Percentiles rank a stretch among this genome's conserved stretches.
Evolutionary conservation across 2,888 invertebrate genomes (phyloP).

Genomic region (Sympetrum striolatum): DNA sequence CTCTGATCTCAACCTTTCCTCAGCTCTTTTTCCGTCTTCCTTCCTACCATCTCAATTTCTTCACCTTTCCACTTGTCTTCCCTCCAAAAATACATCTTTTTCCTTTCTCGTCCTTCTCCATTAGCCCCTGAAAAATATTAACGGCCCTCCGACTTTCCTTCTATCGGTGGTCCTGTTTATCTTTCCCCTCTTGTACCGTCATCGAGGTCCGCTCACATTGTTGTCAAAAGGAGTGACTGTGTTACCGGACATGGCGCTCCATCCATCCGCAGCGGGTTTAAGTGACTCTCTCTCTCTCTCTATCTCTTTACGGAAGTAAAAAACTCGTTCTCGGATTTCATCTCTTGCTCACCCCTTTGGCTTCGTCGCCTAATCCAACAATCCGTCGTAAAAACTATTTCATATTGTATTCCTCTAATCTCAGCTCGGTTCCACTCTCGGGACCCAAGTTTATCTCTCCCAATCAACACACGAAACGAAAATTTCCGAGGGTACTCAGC

Average conservation of each 20-base stretch:
- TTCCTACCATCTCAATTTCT: not conserved
- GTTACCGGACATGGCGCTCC: not conserved
- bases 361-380: too few species aligned
- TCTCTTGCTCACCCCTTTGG: too few species aligned
- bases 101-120: not conserved
- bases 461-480: not conserved
- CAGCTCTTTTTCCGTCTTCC: not conserved
- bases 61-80: not conserved
- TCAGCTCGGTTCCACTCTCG: not conserved
- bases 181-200: not conserved
- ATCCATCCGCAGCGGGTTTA: not conserved
- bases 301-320: too few species aligned
- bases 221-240: not conserved
- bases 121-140: not conserved
- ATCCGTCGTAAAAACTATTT: too few species aligned
- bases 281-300: too few species aligned
- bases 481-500: not conserved
- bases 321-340: too few species aligned
- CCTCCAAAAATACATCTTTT: not conserved
- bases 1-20: not conserved
- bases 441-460: not conserved
- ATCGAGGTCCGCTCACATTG: not conserved
- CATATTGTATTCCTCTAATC: too few species aligned
- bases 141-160: not conserved
- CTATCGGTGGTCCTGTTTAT: not conserved